Conservation (phyloP, 2,113 vertebrate species). For the Colistium nudipinnis region DNA sequence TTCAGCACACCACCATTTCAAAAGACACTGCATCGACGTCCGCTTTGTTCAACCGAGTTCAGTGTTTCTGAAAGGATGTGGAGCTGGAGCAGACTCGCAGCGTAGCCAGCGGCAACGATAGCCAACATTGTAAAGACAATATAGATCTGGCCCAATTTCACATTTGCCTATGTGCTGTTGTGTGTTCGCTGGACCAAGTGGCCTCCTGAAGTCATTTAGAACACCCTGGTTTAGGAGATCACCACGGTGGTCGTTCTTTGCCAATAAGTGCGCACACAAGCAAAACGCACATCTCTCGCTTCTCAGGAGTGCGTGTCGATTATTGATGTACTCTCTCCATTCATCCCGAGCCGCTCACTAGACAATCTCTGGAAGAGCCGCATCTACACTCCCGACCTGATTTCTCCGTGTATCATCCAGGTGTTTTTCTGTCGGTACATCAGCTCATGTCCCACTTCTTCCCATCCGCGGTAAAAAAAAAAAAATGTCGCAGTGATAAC, state of each 20-base stretch:
- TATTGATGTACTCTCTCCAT: constrained; percentile 53
- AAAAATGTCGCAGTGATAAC: constrained; percentile 10
- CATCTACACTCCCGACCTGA: constrained; percentile 28
- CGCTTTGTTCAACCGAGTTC: too few relatives aligned
- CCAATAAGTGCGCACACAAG: constrained; percentile 43
- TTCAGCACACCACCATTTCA: too few relatives aligned
- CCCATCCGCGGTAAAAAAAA: too few relatives aligned
- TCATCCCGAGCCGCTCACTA: constrained; percentile 47
- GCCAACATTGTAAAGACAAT: not conserved
- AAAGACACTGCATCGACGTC: not conserved
- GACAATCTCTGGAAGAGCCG: constrained; percentile 28
- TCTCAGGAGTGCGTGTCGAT: constrained; percentile 42
- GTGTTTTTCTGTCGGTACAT: constrained; percentile 36
- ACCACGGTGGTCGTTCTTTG: constrained; percentile 64
- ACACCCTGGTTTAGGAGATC: constrained; percentile 52
- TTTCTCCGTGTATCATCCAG: constrained; percentile 44
- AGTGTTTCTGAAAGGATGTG: too few relatives aligned
- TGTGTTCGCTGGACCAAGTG: constrained; percentile 12
- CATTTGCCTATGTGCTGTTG: not conserved
- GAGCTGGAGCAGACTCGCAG: too few relatives aligned
- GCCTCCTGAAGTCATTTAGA: constrained; percentile 51
- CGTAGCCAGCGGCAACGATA: not conserved
- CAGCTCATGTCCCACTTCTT: not conserved
- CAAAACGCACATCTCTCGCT: constrained; percentile 37
- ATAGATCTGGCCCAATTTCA: not conserved